Base-by-base conservation (phyloP, 2,113 vertebrate genomes). In the Lophochroa leadbeateri region DNA sequence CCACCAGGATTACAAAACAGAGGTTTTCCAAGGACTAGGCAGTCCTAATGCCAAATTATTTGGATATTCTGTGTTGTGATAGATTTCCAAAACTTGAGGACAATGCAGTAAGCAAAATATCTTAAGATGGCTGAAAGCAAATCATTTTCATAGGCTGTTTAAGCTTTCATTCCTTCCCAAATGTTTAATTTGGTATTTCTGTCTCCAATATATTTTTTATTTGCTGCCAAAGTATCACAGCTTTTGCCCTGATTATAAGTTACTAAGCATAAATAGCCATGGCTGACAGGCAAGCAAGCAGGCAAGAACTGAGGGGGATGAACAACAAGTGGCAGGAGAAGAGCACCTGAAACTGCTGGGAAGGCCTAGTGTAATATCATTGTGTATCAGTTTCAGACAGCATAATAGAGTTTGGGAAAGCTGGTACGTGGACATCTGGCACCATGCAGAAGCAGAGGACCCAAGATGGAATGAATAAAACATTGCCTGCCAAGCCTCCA, bases 371-470 rank as follows among this genome's bases (percentile, higher is more conserved):
- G 23, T 33, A 41, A 14, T 53, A 71, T 33, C 28, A 41, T 3
- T 0, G 0, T 69, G 13, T 17, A 37, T 27, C 5, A 1, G 20
- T 70, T 29, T 71, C 37, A 60, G 70, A 53, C 5, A 58, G 25
- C 13, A 29, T 7, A 63, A 23, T 0, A 68, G 21, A 53, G 13
- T 20, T 33, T 49, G 23, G 11, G 33, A 64, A 53, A 63, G 12
- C 6, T 24, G 16, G 12, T 52, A 19, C 0, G 0, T 53, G 13
- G 20, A 44, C 9, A 28, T 37, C 18, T 58, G 43, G 25, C 31
- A 63, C 19, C 19, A 25, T 0, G 1, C 10, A 81, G 23, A 57
- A 86, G 27, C 15, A 74, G 27, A 61, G 49, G 12, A 87, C 10
- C 16, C 1, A 0, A 41, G 28, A 67, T 46, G 53, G 28, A 75